Evolutionary conservation across 2,113 vertebrate genomes (phyloP).

Genomic region (Penelope pileata): DNA sequence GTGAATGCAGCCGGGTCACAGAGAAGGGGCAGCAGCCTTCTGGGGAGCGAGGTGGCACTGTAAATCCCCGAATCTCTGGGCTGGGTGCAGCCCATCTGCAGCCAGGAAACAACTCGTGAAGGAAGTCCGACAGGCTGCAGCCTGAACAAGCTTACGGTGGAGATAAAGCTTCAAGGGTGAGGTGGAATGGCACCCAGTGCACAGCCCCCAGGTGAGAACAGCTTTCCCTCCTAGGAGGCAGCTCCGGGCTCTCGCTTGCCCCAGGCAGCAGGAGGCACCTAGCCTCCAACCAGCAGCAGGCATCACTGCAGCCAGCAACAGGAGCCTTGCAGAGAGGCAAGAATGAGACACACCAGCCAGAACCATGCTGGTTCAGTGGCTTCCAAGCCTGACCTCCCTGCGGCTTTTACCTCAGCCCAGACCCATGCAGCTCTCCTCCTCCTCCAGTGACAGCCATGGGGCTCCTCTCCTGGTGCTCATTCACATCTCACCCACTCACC

Average conservation of each 20-base stretch:
- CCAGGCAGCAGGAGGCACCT: not conserved
- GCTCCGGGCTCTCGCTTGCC: not conserved
- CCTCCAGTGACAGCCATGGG: not conserved
- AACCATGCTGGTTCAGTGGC: not conserved
- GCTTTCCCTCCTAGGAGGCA: not conserved
- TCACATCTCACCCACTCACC: not conserved
- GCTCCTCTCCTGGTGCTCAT: not conserved
- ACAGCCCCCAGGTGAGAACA: fast-evolving
- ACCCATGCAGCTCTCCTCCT: not conserved
- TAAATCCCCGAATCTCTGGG: not conserved
- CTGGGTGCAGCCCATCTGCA: not conserved
- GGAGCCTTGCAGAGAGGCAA: not conserved
- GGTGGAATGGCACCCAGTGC: fast-evolving
- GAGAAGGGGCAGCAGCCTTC: not conserved
- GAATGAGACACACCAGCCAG: not conserved
- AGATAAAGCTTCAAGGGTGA: not conserved
- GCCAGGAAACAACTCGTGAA: not conserved
- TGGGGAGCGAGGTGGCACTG: not conserved
- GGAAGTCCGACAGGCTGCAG: not conserved
- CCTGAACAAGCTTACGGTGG: fast-evolving
- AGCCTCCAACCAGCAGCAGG: not conserved
- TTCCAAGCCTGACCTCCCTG: not conserved
- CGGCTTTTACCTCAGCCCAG: not conserved
- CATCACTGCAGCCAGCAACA: not conserved
- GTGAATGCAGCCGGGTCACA: not conserved